These are phyloP conservation scores for Serinus canaria DNA, from an alignment of 2,113 vertebrate genomes.

Conservation along the genomic window DNA sequence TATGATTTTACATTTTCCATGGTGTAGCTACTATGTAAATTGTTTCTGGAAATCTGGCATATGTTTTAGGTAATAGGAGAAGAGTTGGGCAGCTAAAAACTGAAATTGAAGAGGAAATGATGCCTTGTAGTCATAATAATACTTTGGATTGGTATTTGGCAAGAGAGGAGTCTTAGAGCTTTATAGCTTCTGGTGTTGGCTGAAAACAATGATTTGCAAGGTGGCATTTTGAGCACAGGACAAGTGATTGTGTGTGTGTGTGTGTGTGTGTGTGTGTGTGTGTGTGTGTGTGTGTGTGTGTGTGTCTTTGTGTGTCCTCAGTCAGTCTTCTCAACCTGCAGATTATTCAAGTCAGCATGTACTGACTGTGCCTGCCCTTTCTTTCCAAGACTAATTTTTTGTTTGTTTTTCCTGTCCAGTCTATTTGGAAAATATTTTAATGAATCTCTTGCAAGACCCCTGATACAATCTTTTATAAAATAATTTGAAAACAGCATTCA, in stretches of 20 bases:
- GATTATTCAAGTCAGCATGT: neutral
- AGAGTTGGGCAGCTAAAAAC: neutral
- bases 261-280: neutral
- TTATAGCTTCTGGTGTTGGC: neutral
- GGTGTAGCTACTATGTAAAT: neutral
- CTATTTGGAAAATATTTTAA: neutral
- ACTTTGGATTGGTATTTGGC: neutral
- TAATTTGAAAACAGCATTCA: neutral
- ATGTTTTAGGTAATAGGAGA: neutral
- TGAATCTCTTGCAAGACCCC: neutral
- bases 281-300: neutral
- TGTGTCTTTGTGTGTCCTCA: neutral
- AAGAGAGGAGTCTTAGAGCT: neutral
- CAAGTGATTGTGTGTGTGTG: neutral
- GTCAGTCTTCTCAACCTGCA: neutral
- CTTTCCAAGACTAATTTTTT: neutral
- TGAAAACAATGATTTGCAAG: neutral
- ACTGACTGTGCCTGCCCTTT: neutral
- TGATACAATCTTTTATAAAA: neutral
- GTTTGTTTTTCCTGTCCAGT: neutral
- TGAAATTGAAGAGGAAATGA: neutral
- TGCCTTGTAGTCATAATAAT: neutral
- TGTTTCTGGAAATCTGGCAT: neutral
- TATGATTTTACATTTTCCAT: neutral
- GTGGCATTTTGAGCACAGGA: neutral